A percentile compares a stretch with the other conserved stretches of the same genome.
phyloP scores from a whole-genome alignment of 2,888 invertebrate species.

The Aelia acuminata region DNA sequence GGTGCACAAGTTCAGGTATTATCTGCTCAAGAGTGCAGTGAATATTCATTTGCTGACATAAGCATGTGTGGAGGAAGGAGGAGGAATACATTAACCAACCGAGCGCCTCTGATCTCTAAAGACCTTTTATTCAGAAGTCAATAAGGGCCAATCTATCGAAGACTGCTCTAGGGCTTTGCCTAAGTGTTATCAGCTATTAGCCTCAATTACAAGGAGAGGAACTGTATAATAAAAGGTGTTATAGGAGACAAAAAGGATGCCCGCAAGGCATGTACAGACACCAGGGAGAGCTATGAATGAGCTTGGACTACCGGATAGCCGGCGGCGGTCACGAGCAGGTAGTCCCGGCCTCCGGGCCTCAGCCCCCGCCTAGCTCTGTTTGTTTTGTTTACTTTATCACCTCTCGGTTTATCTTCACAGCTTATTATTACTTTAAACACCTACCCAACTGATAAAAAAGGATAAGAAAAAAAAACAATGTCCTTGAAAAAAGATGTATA shows the following conservation, averaged over 20 bases:
- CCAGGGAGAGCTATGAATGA: neutral
- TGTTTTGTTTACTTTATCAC: neutral
- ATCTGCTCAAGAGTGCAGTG: no score
- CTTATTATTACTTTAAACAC: neutral
- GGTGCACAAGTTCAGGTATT: no score
- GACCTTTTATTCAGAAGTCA: neutral
- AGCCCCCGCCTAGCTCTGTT: neutral
- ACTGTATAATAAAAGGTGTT: slow-evolving; percentile 8
- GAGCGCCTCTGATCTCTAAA: neutral
- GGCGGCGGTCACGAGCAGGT: slow-evolving; percentile 36
- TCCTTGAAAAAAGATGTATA: no score
- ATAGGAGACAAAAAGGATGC: neutral
- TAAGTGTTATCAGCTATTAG: neutral
- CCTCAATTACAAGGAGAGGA: neutral
- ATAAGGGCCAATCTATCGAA: neutral
- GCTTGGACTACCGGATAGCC: neutral
- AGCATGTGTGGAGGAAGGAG: no score
- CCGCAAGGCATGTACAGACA: neutral
- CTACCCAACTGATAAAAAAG: neutral
- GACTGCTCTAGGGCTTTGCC: neutral
- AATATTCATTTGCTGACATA: no score
- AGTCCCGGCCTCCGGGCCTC: neutral
- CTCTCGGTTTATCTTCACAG: neutral
- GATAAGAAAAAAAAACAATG: neutral
- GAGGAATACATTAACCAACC: neutral